Base-by-base conservation (phyloP, 2,113 vertebrate species). In the Carettochelys insculpta region DNA sequence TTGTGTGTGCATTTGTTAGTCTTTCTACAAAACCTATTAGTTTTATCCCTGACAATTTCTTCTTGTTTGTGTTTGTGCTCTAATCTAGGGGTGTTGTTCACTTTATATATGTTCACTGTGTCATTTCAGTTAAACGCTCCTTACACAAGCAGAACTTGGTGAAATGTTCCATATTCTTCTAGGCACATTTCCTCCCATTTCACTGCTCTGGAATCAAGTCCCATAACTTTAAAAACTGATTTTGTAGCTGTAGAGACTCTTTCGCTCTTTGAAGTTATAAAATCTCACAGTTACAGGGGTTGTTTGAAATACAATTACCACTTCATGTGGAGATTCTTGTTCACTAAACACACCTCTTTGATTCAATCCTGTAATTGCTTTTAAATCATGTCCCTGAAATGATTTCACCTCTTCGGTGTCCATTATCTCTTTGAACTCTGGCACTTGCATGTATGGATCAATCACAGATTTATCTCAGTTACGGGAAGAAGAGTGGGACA, bases 401-500 rank as follows among this genome's bases (percentile, higher is more conserved):
- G 34, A 77, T 88, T 77, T 54, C 27, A 1, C 6, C 43, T 1
- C 1, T 11, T 80, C 89, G 65, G 87, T 47, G 86, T 65, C 43
- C 5, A 27, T 92, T 92, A 92, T 77, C 92, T 89, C 88, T 83
- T 94, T 83, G 53, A 95, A 90, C 78, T 90, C 80, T 93, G 92
- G 56, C 71, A 87, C 53, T 91, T 93, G 19, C 41, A 87, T 81
- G 45, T 52, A 68, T 45, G 81, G 87, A 91, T 77, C 2, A 0
- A 77, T 88, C 51, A 43, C 8, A 86, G 7, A 48, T n/a, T 87
- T 85, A 68, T 25, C 25, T 87, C 53, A 47, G 51, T 53, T 87
- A 83, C 2, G 50, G 50, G 92, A 85, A 47, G 87, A 8, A 65
- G 17, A 10, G 56, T 79, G 50, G 43, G 83, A 94, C 25, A 91